A percentile compares a stretch with the other conserved stretches of the same genome.
Evolutionary conservation across 2,888 invertebrate species (phyloP).

Genomic region (Stegophylla sp.): DNA sequence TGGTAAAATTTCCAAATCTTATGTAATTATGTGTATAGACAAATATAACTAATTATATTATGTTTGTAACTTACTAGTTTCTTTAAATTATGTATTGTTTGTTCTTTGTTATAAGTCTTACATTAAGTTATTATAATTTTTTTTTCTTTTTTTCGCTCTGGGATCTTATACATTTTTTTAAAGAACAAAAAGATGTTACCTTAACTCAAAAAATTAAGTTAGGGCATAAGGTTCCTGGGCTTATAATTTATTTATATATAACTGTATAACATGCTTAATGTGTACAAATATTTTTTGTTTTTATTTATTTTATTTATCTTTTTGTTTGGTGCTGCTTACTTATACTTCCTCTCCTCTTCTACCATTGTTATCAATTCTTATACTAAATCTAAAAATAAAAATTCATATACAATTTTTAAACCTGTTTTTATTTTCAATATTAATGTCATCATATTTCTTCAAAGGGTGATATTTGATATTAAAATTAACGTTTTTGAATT

Average conservation of each 20-base stretch:
- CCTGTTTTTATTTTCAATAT: slow-evolving; percentile 10
- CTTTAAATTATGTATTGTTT: slow-evolving; percentile 46
- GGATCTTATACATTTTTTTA: slow-evolving; percentile 34
- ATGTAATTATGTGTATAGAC: slow-evolving; percentile 56
- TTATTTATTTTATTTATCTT: background rate
- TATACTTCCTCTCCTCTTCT: slow-evolving; percentile 30
- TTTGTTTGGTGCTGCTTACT: slow-evolving; percentile 56
- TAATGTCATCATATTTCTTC: slow-evolving; percentile 30
- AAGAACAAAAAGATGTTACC: slow-evolving; percentile 39
- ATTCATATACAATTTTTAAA: slow-evolving; percentile 40
- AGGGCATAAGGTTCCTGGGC: slow-evolving; percentile 33
- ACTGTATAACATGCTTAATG: slow-evolving; percentile 6
- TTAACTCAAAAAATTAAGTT: slow-evolving; percentile 14
- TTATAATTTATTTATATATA: slow-evolving; percentile 33
- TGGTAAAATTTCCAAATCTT: slow-evolving; percentile 54
- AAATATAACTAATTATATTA: slow-evolving; percentile 54
- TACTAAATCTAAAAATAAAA: slow-evolving; percentile 2
- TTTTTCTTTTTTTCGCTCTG: slow-evolving; percentile 22
- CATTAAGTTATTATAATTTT: slow-evolving; percentile 40
- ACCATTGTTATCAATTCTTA: background rate
- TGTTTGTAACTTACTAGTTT: slow-evolving; percentile 52
- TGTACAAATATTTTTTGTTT: slow-evolving; percentile 26
- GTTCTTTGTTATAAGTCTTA: slow-evolving; percentile 48
- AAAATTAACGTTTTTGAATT: slow-evolving; percentile 13
- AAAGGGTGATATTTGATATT: background rate